These are phyloP conservation scores for Busseola fusca DNA, from an alignment of 2,888 invertebrate species.

Conservation along the genomic window DNA sequence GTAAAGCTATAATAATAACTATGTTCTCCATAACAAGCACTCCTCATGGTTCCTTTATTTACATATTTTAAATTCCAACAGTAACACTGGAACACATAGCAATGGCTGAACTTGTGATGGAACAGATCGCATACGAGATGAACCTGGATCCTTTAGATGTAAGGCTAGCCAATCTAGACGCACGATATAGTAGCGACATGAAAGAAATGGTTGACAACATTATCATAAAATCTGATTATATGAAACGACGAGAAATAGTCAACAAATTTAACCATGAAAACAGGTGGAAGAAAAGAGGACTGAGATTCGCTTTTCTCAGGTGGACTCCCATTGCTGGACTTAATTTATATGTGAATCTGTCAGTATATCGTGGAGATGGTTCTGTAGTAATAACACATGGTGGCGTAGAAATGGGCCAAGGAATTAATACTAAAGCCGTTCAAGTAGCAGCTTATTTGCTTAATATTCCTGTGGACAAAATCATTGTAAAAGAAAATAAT, in stretches of 20 bases:
- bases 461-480: constrained; percentile 53
- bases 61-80: constrained; percentile 36
- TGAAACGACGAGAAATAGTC: constrained; percentile 81
- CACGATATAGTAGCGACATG: constrained; percentile 63
- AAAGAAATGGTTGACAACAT: constrained; percentile 86
- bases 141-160: constrained; percentile 89
- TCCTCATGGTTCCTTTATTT: background rate
- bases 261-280: constrained; percentile 90
- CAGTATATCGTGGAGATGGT: constrained; percentile 91
- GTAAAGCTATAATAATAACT: constrained; percentile 53
- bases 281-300: constrained; percentile 92
- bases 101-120: constrained; percentile 90
- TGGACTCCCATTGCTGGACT: constrained; percentile 81
- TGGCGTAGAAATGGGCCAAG: constrained; percentile 93
- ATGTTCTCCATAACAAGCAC: background rate
- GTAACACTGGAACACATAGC: constrained; percentile 88
- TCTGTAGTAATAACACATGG: constrained; percentile 91
- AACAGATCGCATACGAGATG: constrained; percentile 87
- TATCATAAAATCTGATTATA: constrained; percentile 86
- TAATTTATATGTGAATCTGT: constrained; percentile 84
- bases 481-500: constrained; percentile 54
- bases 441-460: constrained; percentile 85
- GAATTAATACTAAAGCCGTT: constrained; percentile 92
- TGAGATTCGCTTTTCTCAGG: constrained; percentile 89
- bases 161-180: constrained; percentile 84